These are phyloP conservation scores for Anolis sagrei DNA, from an alignment of 2,113 vertebrate species.

Conservation along the genomic window DNA sequence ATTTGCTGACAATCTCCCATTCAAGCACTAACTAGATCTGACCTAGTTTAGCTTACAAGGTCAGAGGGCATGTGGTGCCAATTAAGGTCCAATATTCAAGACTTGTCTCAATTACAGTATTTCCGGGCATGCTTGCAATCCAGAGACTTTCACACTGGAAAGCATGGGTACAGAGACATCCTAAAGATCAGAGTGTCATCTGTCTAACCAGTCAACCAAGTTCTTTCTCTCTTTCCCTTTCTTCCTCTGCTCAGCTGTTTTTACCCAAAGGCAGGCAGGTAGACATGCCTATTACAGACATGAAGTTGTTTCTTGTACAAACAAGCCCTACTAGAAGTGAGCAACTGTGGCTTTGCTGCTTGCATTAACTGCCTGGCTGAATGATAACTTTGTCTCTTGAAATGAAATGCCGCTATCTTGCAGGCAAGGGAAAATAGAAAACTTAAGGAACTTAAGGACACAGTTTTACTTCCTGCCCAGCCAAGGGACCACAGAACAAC, in stretches of 20 bases:
- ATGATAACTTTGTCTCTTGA: constrained; percentile 23
- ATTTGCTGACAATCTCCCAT: too few relatives aligned
- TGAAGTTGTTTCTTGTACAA: neutral
- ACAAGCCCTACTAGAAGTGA: neutral
- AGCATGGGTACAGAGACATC: neutral
- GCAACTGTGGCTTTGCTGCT: neutral
- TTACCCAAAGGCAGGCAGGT: fast-evolving
- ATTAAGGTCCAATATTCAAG: too few relatives aligned
- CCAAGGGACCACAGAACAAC: neutral
- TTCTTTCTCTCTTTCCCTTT: neutral
- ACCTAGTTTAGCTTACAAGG: too few relatives aligned
- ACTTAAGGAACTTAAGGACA: neutral
- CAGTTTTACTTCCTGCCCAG: constrained; percentile 20
- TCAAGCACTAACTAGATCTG: too few relatives aligned
- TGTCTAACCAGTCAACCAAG: neutral
- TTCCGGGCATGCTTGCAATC: neutral
- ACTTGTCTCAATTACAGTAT: too few relatives aligned
- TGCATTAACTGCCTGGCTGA: fast-evolving
- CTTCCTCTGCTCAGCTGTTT: too few relatives aligned
- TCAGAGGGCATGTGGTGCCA: too few relatives aligned
- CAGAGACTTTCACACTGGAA: neutral
- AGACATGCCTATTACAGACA: neutral
- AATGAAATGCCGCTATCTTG: constrained; percentile 3
- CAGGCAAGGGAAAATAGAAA: neutral
- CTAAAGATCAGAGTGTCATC: fast-evolving